Evolutionary conservation across 2,113 vertebrate species (phyloP).

Genomic region (Solea solea): DNA sequence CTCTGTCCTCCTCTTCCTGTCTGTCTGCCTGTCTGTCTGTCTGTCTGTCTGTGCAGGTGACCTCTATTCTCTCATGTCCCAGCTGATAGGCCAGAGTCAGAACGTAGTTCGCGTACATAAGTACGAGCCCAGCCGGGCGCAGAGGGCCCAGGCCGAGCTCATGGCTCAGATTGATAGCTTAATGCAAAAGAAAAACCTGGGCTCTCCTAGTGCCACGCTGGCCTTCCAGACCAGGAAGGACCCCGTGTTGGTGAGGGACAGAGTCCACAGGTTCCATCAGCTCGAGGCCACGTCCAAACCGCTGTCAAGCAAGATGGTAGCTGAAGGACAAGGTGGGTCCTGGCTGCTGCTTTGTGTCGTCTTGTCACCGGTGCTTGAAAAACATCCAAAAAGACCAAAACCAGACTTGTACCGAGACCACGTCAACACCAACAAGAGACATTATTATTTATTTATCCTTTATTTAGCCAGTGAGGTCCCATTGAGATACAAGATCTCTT

Average conservation of each 20-base stretch:
- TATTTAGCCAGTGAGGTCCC: no score
- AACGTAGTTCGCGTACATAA: slow-evolving; percentile 88
- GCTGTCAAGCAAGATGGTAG: slow-evolving; percentile 79
- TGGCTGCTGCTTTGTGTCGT: not conserved
- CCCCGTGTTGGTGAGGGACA: slow-evolving; percentile 89
- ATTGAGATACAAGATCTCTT: no score
- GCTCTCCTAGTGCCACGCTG: slow-evolving; percentile 76
- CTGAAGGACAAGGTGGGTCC: slow-evolving; percentile 90
- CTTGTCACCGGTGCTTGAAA: slow-evolving; percentile 4
- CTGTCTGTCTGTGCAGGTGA: slow-evolving; percentile 87
- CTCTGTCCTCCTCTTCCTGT: slow-evolving; percentile 26
- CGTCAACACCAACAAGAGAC: no score
- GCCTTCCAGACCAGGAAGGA: slow-evolving; percentile 80
- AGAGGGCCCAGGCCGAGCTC: slow-evolving; percentile 82
- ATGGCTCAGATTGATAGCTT: slow-evolving; percentile 91
- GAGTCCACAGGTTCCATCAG: slow-evolving; percentile 95
- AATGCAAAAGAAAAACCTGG: slow-evolving; percentile 90
- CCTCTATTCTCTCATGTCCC: slow-evolving; percentile 96
- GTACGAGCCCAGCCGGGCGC: slow-evolving; percentile 85
- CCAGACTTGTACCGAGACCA: no score
- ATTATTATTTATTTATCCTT: no score
- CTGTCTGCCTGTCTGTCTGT: slow-evolving; percentile 54
- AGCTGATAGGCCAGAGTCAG: slow-evolving; percentile 92
- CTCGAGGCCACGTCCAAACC: slow-evolving; percentile 88
- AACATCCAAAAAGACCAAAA: not conserved